Base-by-base conservation (phyloP, 2,797 vertebrate species). In the Coilia nasus region DNA sequence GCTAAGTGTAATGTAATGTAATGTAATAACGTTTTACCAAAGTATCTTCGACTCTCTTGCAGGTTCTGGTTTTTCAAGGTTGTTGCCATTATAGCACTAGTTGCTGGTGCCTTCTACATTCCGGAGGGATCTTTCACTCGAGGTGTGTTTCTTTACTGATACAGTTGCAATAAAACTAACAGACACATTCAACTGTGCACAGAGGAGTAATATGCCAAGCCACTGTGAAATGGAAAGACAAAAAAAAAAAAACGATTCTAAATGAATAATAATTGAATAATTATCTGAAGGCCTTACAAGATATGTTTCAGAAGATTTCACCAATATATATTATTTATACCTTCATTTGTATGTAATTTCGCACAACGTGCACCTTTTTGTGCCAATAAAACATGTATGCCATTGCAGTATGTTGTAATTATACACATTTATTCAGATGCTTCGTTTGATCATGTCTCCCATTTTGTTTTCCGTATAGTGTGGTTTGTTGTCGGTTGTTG, bases 1-100 rank as follows among this genome's bases (percentile, higher is more conserved):
- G n/a, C n/a, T n/a, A n/a, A 41, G 35, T 41, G 35, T 41, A 5
- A 2, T 41, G n/a, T n/a, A n/a, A n/a, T 41, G 35, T 41, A 41
- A 41, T 41, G 35, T 41, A 41, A 41, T 41, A 54, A 54, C 14
- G 9, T 54, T 54, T 54, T 54, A 54, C 9, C 50, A 71, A 19
- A 31, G 17, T 71, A 4, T 78, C 17, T 83, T 19, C 46, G 28
- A 4, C 31, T 71, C 14, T 78, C n/a, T 89, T 85, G 41, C 89
- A 99, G 98, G 91, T 99, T 97, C 93, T 99, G 98, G 98, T 97
- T 98, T 93, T 97, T 97, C 91, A 99, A 99, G 94, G 92, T 98
- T 84, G 95, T 94, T 89, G 95, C 93, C 67, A 94, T 99, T 82
- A 92, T 97, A 87, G 96, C 93, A 28, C 90, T 98, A 87, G 97